A percentile compares a stretch with the other conserved stretches of the same genome.
Evolutionary conservation across 2,113 vertebrate genomes (phyloP).

Genomic region (Pterophyllum scalare): DNA sequence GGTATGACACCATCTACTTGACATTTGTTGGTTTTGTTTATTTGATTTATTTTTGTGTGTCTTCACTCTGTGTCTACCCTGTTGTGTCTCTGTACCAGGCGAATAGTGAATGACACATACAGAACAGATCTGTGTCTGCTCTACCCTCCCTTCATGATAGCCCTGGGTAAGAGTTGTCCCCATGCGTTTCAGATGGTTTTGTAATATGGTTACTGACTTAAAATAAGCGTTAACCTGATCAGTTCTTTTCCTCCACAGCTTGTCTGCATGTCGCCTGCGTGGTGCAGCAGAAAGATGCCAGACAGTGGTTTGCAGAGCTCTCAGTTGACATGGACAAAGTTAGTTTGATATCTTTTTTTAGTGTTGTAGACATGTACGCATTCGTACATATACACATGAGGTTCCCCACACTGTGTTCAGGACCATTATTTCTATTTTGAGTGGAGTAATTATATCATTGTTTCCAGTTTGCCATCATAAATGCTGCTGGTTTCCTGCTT

Average conservation of each 20-base stretch:
- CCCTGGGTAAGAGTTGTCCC: constrained; percentile 87
- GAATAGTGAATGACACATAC: constrained; percentile 99
- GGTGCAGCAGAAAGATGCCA: constrained; percentile 98
- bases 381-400: background rate
- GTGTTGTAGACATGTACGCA: background rate
- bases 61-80: constrained; percentile 28
- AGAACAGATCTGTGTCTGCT: constrained; percentile 98
- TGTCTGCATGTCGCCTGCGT: constrained; percentile 98
- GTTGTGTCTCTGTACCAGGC: constrained; percentile 82
- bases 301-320: constrained; percentile 98
- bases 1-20: constrained; percentile 78
- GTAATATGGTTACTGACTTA: constrained; percentile 30
- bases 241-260: constrained; percentile 77
- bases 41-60: background rate
- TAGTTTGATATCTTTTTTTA: constrained; percentile 28
- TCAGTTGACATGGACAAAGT: constrained; percentile 99
- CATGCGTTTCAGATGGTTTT: background rate
- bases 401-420: background rate
- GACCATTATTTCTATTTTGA: accelerated
- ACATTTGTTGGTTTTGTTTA: background rate
- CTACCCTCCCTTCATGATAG: constrained; percentile 99
- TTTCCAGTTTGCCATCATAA: background rate
- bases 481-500: background rate
- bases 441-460: background rate
- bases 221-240: constrained; percentile 14